Base-by-base conservation (phyloP, 2,888 invertebrate species). In the Drosophila paucipuncta region DNA sequence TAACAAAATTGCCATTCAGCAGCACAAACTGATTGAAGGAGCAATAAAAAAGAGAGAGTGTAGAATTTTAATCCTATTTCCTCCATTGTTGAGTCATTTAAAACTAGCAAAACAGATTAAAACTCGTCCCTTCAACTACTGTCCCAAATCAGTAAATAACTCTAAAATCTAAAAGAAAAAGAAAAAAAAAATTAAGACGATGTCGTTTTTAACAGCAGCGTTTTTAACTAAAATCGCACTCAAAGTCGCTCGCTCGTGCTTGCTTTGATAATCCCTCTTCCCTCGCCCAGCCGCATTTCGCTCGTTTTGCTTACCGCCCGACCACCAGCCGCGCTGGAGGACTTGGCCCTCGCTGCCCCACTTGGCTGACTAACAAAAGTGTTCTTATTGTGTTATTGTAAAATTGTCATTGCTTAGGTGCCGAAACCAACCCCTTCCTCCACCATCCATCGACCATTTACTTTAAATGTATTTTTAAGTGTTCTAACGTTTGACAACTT, bases 371-470 rank as follows among this genome's bases (percentile, higher is more conserved):
- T 65, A 79, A 73, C 33, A 54, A 78, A 75, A 72, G 25, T 52
- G 70, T 83, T 64, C 66, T 76, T 73, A 76, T 86, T 76, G 74
- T 78, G 75, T 76, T 81, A 66, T 71, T 81, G 87, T 86, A 87
- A 71, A 68, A 86, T 89, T 86, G 91, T 91, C 91, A 85, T 85
- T 89, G 91, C 90, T 91, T 89, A 86, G 84, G 90, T 73, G 89
- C 85, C 73, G 71, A 71, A 43, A 60, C 18, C 43, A 41, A 69
- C 16, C 25, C 43, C 43, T 2, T 33, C 50, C 13, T 13, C 33
- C 37, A 30, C 54, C 43, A 22, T 16, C 50, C 41, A 43, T 10
- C 30, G 58, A 63, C 61, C 64, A 68, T 59, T 55, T 57, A 57
- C 49, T 62, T 63, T 78, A 53, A 62, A 65, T 67, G 61, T 75